phyloP scores from a whole-genome alignment of 1,140 invertebrate species.

The Drosophila rufa region DNA sequence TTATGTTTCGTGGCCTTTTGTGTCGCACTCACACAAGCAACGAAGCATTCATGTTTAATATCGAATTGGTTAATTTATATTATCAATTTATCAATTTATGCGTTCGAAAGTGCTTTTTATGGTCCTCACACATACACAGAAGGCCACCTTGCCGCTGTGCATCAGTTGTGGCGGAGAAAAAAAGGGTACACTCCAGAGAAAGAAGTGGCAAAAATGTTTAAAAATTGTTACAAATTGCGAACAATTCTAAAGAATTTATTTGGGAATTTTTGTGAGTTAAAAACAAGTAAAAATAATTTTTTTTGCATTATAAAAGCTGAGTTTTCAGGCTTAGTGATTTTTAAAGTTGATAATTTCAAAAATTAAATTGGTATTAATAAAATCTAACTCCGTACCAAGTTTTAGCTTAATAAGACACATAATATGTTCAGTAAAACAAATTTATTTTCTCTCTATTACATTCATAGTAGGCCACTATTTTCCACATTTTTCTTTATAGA shows the following conservation, averaged over 20 bases:
- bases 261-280: neutral
- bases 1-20: constrained; percentile 40
- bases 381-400: too few relatives aligned
- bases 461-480: neutral
- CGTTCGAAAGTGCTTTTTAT: constrained; percentile 79
- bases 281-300: too few relatives aligned
- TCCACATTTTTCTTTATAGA: neutral
- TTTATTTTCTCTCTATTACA: too few relatives aligned
- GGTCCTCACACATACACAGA: constrained; percentile 33
- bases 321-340: too few relatives aligned
- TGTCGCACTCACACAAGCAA: constrained; percentile 21
- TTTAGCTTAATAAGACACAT: too few relatives aligned
- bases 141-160: too few relatives aligned
- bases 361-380: too few relatives aligned
- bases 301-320: too few relatives aligned
- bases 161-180: constrained; percentile 8
- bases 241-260: too few relatives aligned
- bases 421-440: too few relatives aligned
- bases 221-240: neutral
- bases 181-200: neutral
- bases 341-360: too few relatives aligned
- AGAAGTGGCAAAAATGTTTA: neutral
- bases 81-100: constrained; percentile 82
- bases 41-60: constrained; percentile 33
- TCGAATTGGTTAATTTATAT: constrained; percentile 80